These are phyloP conservation scores for Daptonema setosum DNA, from an alignment of 2,888 invertebrate species.

Conservation along the genomic window DNA sequence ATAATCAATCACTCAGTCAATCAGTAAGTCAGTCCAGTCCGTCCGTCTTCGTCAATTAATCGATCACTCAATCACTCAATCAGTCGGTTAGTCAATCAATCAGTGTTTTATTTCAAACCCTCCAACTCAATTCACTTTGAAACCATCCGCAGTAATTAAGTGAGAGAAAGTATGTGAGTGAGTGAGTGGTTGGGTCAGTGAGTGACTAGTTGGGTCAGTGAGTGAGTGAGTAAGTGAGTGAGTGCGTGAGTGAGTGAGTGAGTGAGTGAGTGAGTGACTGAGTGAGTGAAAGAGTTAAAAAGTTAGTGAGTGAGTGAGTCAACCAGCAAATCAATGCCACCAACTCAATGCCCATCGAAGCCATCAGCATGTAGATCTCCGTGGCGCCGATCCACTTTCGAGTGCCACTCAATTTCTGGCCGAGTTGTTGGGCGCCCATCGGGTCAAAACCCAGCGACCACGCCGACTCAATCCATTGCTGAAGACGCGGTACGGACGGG, in stretches of 20 bases:
- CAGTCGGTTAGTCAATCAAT: too few species aligned
- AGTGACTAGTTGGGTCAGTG: neutral
- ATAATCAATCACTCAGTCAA: too few species aligned
- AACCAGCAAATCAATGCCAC: neutral
- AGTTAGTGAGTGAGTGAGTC: neutral
- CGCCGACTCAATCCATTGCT: neutral
- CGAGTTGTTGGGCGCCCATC: conserved; percentile 62
- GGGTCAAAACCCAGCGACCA: conserved; percentile 47
- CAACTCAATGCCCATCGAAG: conserved; percentile 54
- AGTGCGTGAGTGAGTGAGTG: neutral
- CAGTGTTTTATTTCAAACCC: too few species aligned
- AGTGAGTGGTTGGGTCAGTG: too few species aligned
- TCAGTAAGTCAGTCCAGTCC: too few species aligned
- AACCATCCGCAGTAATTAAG: too few species aligned
- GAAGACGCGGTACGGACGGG: neutral
- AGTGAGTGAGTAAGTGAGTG: neutral
- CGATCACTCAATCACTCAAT: too few species aligned
- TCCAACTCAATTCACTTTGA: too few species aligned
- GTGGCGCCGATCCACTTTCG: conserved; percentile 82
- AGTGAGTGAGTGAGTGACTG: too few species aligned
- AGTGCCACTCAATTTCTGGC: conserved; percentile 55
- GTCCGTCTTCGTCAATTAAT: too few species aligned
- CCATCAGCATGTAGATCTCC: conserved; percentile 61
- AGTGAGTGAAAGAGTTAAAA: neutral
- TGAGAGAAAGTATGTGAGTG: too few species aligned